These are phyloP conservation scores for Troglohyphantes excavatus DNA, from an alignment of 2,888 invertebrate genomes.

Conservation along the genomic window DNA sequence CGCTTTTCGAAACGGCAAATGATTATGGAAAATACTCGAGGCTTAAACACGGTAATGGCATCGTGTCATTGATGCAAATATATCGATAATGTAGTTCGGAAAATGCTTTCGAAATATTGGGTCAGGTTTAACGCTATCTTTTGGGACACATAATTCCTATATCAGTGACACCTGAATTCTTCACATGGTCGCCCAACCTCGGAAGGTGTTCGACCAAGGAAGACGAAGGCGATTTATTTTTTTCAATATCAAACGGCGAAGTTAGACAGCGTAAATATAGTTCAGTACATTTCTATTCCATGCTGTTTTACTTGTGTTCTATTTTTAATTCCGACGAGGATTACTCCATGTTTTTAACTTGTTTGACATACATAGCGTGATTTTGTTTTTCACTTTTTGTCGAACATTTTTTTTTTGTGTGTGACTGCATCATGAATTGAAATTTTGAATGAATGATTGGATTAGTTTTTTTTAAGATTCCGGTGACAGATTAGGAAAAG, in stretches of 20 bases:
- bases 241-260: neutral
- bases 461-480: no score
- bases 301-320: no score
- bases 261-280: no score
- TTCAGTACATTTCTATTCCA: no score
- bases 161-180: slow-evolving; percentile 65
- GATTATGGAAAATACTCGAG: slow-evolving; percentile 7
- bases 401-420: no score
- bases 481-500: no score
- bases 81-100: neutral
- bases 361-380: no score
- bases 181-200: slow-evolving; percentile 70
- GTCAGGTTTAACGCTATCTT: slow-evolving; percentile 54
- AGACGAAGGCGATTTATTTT: neutral
- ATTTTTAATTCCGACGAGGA: no score
- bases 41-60: slow-evolving; percentile 13
- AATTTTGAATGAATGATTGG: no score
- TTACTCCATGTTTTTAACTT: no score
- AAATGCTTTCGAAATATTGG: slow-evolving; percentile 43
- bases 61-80: slow-evolving; percentile 19
- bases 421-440: no score
- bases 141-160: slow-evolving; percentile 33
- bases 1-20: neutral
- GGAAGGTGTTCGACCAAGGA: slow-evolving; percentile 25
- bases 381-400: no score